These are phyloP conservation scores for Polyommatus icarus DNA, from an alignment of 2,888 invertebrate genomes.

Conservation along the genomic window DNA sequence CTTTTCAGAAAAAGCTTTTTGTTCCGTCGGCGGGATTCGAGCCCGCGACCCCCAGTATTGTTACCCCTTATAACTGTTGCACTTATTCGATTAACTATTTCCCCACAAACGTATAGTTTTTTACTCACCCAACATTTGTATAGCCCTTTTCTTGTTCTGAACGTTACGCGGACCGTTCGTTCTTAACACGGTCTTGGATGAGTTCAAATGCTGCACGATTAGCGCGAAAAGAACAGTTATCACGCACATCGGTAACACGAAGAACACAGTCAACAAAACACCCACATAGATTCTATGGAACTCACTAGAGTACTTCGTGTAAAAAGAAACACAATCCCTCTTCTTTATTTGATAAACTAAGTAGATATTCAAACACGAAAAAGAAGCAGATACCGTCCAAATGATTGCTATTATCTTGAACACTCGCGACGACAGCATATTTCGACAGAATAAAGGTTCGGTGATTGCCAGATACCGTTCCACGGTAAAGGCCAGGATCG, in stretches of 20 bases:
- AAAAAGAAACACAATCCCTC: not conserved
- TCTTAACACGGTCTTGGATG: not conserved
- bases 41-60: too few relatives aligned
- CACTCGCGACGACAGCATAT: not conserved
- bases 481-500: constrained; percentile 23
- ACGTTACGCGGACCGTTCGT: not conserved
- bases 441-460: not conserved
- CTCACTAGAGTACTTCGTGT: not conserved
- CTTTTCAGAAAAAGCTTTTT: too few relatives aligned
- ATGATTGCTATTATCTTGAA: not conserved
- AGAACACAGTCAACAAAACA: constrained; percentile 14
- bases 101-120: not conserved
- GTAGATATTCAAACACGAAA: not conserved
- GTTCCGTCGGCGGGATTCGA: too few relatives aligned
- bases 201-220: constrained; percentile 1
- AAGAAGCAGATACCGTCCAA: constrained; percentile 5
- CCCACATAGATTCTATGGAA: not conserved
- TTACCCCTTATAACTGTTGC: too few relatives aligned
- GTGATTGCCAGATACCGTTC: constrained; percentile 25
- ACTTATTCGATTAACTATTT: too few relatives aligned
- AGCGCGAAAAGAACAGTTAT: constrained; percentile 19
- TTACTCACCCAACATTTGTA: constrained; percentile 22
- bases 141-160: not conserved
- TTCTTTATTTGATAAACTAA: not conserved
- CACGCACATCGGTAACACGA: constrained; percentile 16